These are phyloP conservation scores for Mixornis gularis DNA, from an alignment of 2,113 vertebrate species.

Conservation along the genomic window DNA sequence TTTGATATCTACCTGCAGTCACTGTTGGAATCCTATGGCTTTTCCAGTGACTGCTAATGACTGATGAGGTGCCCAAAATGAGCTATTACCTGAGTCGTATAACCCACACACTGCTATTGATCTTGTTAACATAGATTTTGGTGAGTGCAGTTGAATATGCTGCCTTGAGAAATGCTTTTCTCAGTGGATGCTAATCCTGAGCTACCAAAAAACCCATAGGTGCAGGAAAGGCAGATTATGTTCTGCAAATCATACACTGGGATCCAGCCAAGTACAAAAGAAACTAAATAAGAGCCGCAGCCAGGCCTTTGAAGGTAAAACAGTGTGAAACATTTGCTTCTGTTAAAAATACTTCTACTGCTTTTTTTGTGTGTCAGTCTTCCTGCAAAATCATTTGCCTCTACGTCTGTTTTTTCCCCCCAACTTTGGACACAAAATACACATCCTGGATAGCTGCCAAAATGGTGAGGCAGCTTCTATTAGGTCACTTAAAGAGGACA, in stretches of 20 bases:
- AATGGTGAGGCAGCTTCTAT: background rate
- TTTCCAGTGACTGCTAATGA: background rate
- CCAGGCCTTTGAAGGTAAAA: constrained; percentile 44
- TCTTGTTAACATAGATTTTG: background rate
- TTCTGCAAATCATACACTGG: background rate
- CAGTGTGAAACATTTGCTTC: constrained; percentile 24
- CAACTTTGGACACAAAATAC: background rate
- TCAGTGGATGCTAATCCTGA: background rate
- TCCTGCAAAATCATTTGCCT: background rate
- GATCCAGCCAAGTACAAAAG: constrained; percentile 26
- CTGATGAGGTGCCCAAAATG: background rate
- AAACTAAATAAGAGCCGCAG: constrained; percentile 18
- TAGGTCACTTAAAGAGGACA: background rate
- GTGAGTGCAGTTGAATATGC: background rate
- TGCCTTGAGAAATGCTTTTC: background rate
- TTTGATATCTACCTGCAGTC: background rate
- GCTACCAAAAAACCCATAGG: background rate
- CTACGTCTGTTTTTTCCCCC: background rate
- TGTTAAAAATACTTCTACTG: constrained; percentile 1
- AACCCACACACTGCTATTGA: background rate
- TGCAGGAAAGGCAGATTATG: constrained; percentile 18
- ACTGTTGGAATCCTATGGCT: background rate
- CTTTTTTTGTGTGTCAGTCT: background rate
- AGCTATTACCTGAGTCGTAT: background rate
- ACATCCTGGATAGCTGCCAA: background rate